Conservation (phyloP, 2,113 vertebrate species). For the Parotia lawesii region DNA sequence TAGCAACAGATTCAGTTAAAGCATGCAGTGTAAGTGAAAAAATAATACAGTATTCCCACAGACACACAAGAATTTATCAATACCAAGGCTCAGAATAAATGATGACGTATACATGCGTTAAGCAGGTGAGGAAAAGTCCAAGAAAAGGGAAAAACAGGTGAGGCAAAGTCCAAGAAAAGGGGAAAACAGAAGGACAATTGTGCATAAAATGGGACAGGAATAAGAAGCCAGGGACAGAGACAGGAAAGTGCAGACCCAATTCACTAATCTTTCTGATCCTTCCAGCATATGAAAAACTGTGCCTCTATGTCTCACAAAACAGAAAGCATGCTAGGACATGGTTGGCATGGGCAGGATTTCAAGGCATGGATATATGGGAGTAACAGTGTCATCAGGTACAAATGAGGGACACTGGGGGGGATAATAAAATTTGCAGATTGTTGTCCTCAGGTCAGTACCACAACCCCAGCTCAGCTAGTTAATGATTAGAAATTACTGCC, state of each 20-base stretch:
- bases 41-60: rapidly evolving
- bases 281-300: not conserved
- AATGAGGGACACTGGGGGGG: not conserved
- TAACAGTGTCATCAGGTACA: not conserved
- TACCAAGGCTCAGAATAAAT: not conserved
- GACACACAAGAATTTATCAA: not conserved
- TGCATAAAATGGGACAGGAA: not conserved
- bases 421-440: not conserved
- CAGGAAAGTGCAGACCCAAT: not conserved
- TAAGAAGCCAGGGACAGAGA: not conserved
- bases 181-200: not conserved
- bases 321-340: not conserved
- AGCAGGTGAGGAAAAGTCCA: not conserved
- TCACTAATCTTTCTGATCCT: not conserved
- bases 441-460: not conserved
- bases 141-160: not conserved
- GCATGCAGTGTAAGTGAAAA: not conserved
- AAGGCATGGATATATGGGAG: not conserved
- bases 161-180: not conserved
- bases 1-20: not conserved
- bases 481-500: constrained; percentile 49
- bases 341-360: not conserved
- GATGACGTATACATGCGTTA: not conserved
- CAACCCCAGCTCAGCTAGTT: constrained; percentile 18
- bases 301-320: not conserved